These are phyloP conservation scores for Drosophila affinis DNA, from an alignment of 2,888 invertebrate genomes.

Conservation along the genomic window DNA sequence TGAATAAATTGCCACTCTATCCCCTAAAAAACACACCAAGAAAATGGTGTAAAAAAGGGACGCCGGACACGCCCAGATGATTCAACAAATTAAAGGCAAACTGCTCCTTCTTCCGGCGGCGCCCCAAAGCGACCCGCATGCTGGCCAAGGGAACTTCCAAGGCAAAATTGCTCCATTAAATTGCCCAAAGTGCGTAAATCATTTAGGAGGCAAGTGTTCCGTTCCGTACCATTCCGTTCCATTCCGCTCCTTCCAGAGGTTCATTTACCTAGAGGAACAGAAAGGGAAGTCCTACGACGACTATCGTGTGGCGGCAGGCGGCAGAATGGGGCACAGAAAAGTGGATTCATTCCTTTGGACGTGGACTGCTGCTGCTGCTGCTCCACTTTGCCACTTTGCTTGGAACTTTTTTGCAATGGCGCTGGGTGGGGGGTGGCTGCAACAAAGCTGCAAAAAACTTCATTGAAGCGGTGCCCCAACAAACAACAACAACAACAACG, in stretches of 20 bases:
- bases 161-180: slow-evolving; percentile 42
- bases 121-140: slow-evolving; percentile 4
- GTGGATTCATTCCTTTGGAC: slow-evolving; percentile 5
- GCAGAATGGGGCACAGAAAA: neutral
- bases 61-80: neutral
- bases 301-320: slow-evolving; percentile 4
- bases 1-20: neutral
- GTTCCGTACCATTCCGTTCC: neutral
- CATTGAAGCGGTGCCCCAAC: slow-evolving; percentile 39
- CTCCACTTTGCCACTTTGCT: slow-evolving; percentile 33
- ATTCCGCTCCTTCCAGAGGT: slow-evolving; percentile 63
- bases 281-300: neutral
- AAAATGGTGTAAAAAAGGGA: slow-evolving; percentile 6
- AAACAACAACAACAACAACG: slow-evolving; percentile 44
- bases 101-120: neutral
- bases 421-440: slow-evolving; percentile 18
- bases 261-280: slow-evolving; percentile 65
- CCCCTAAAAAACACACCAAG: neutral
- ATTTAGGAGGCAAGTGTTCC: slow-evolving; percentile 59
- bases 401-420: slow-evolving; percentile 35
- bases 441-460: slow-evolving; percentile 59
- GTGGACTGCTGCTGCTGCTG: slow-evolving; percentile 4
- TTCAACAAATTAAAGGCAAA: slow-evolving; percentile 19
- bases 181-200: slow-evolving; percentile 57
- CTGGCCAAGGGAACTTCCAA: neutral